Evolutionary conservation across 2,797 vertebrate species (phyloP), one percentile per base, ranked within the genome.

Genomic region (Tauraco hartlaubi): DNA sequence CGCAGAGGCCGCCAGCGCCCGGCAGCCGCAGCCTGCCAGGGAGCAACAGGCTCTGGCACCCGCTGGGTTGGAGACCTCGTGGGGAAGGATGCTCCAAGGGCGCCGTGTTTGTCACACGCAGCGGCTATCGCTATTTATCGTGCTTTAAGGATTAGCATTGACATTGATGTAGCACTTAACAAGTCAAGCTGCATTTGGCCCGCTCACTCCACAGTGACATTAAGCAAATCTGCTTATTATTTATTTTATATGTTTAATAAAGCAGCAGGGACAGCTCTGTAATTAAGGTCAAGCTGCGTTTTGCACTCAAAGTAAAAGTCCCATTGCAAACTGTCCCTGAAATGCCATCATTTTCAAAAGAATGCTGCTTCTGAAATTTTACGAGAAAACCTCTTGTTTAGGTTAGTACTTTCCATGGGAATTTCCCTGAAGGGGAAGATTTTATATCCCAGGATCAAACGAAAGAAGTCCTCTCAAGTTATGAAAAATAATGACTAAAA

Each of bases 371-470:
- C 90, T 92, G 92, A 74, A 88, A 85, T 79, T 93, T 94, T 94
- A 93, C 91, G 87, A 94, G 86, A 72, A 71, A 69, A 23, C 21
- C 71, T 87, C 80, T 83, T 62, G 35, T 74, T 95, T 88, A 83
- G 77, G 84, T 92, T 81, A 39, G 37, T 63, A 17, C 68, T 88
- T 96, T 67, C 72, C 79, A 84, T 87, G 86, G 78, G 80, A 94
- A 90, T 56, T 93, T 46, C 86, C 89, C 93, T 44, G 75, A 71
- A 94, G 90, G 92, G 88, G 16, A 79, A 89, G 52, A 31, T 79
- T 94, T 95, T 85, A 62, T 71, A 83, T 56, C 79, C 84, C 63
- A 85, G 74, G 86, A 93, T 91, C 91, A 96, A 94, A 95, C 63
- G 2, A 91, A 94, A 71, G 3, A 71, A 90, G 85, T 37, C 56